These are phyloP conservation scores for Acipenser transmontanus DNA, from an alignment of 2,797 vertebrate species.

Conservation along the genomic window DNA sequence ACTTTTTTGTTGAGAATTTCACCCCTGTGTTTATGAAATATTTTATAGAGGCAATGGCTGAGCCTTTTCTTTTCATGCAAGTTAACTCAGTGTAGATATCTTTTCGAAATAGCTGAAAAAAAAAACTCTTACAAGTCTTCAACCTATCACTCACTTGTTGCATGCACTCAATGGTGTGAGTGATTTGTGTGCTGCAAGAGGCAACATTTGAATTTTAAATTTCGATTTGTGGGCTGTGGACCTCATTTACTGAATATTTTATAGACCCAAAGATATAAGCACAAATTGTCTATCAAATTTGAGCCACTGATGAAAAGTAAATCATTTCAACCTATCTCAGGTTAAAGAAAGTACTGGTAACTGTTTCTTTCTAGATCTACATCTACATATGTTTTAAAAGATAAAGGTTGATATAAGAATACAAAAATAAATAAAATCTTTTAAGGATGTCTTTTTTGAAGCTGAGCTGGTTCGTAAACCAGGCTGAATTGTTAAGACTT, in stretches of 20 bases:
- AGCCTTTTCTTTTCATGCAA: too few relatives aligned
- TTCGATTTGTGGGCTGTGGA: constrained; percentile 18
- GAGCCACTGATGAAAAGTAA: constrained; percentile 12
- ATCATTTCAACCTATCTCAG: constrained; percentile 34
- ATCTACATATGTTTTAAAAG: not conserved
- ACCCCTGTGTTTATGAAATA: too few relatives aligned
- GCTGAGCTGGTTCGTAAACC: too few relatives aligned
- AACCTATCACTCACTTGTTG: constrained; percentile 33
- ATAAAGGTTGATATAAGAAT: too few relatives aligned
- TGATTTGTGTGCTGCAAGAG: constrained; percentile 34
- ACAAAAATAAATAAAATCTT: too few relatives aligned
- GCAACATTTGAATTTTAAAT: constrained; percentile 43
- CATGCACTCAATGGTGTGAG: constrained; percentile 32
- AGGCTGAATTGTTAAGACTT: too few relatives aligned
- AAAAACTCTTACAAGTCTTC: constrained; percentile 20
- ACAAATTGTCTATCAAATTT: constrained; percentile 7
- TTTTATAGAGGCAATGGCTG: too few relatives aligned
- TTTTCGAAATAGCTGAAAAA: too few relatives aligned
- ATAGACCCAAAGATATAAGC: not conserved
- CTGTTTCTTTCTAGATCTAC: constrained; percentile 21
- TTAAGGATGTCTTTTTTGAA: too few relatives aligned
- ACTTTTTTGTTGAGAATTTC: too few relatives aligned
- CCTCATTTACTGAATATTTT: constrained; percentile 9
- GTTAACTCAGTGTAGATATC: too few relatives aligned
- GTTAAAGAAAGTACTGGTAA: constrained; percentile 17